Conservation (phyloP, 2,113 vertebrate species). For the Campylorhamphus procurvoides region DNA sequence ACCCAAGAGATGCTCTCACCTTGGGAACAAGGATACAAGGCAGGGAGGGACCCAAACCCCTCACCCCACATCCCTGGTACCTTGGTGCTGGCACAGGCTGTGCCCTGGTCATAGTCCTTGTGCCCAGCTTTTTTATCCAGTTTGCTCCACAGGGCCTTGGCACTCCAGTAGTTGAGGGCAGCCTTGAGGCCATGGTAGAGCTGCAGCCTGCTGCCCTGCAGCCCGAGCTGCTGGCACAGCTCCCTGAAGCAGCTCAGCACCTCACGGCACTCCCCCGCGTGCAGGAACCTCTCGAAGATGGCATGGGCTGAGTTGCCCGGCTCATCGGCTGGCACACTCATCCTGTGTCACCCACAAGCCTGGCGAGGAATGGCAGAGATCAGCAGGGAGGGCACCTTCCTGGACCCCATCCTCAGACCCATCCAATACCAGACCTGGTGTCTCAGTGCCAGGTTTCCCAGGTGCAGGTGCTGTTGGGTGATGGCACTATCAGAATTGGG, state of each 20-base stretch:
- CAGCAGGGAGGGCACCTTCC: background rate
- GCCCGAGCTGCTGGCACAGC: constrained; percentile 80
- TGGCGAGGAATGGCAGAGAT: background rate
- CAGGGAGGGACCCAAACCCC: background rate
- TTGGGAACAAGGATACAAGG: background rate
- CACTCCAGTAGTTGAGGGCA: constrained; percentile 92
- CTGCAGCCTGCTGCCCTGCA: constrained; percentile 76
- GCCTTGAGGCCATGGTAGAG: constrained; percentile 87
- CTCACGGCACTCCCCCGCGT: constrained; percentile 82
- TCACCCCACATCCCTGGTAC: background rate
- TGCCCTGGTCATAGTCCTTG: constrained; percentile 85
- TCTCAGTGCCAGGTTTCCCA: background rate
- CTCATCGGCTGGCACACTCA: constrained; percentile 13
- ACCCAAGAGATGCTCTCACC: background rate
- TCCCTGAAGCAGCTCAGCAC: constrained; percentile 80
- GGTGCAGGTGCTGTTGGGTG: background rate
- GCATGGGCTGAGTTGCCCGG: constrained; percentile 76
- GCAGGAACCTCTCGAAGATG: constrained; percentile 84
- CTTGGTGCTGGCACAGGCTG: constrained; percentile 84
- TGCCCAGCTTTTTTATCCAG: constrained; percentile 89
- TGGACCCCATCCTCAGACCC: background rate
- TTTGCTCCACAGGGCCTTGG: constrained; percentile 91
- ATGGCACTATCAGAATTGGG: accelerated
- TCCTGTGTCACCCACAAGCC: background rate
- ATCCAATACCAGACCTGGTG: background rate